A percentile compares a stretch with the other conserved stretches of the same genome.
phyloP scores from a whole-genome alignment of 2,888 invertebrate species.

The Monopis laevigella region DNA sequence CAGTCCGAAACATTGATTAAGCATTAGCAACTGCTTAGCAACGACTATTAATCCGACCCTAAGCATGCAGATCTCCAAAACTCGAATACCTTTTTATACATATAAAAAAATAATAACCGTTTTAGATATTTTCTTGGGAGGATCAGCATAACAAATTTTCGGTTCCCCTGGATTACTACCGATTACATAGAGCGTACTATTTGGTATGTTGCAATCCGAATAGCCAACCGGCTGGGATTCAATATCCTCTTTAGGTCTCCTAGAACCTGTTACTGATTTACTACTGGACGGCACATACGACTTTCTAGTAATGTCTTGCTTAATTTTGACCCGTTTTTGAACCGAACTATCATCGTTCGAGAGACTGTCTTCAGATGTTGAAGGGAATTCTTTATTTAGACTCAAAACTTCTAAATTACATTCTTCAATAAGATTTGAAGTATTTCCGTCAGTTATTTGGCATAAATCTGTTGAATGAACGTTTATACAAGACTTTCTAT shows the following conservation, averaged over 20 bases:
- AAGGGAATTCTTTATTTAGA: conserved; percentile 54
- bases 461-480: conserved; percentile 60
- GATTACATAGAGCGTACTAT: conserved; percentile 52
- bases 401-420: conserved; percentile 56
- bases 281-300: conserved; percentile 49
- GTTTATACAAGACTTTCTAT: conserved; percentile 57
- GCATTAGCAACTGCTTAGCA: too few species aligned
- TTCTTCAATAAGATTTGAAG: conserved; percentile 37
- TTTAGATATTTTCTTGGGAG: conserved; percentile 57
- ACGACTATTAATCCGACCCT: too few species aligned
- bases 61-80: too few species aligned
- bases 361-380: conserved; percentile 57
- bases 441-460: conserved; percentile 41
- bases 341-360: conserved; percentile 40
- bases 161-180: conserved; percentile 61
- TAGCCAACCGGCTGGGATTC: conserved; percentile 41
- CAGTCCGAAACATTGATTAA: too few species aligned
- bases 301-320: conserved; percentile 30
- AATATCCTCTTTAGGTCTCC: conserved; percentile 32
- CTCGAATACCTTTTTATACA: background rate
- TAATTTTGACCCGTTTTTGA: conserved; percentile 33
- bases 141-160: conserved; percentile 52
- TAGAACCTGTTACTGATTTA: conserved; percentile 47
- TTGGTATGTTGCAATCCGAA: conserved; percentile 53
- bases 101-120: conserved; percentile 31